Conservation (phyloP, 1,140 invertebrate genomes). For the Caenorhabditis inopinata region DNA sequence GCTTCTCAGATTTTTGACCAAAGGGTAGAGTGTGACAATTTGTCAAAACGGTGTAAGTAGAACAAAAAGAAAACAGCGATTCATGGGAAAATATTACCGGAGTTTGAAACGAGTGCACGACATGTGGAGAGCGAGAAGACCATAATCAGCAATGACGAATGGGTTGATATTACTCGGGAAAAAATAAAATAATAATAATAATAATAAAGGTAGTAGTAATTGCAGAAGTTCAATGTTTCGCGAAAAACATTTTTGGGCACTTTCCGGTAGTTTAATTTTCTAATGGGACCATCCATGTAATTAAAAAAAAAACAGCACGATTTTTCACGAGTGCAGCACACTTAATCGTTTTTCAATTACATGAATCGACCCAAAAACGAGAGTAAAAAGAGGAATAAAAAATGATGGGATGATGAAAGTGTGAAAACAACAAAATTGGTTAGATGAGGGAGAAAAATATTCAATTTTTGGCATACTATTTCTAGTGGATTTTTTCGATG, state of each 20-base stretch:
- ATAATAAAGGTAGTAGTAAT: background rate
- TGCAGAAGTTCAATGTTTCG: background rate
- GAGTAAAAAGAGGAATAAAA: background rate
- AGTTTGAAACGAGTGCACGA: constrained; percentile 4
- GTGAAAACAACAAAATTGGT: constrained; percentile 10
- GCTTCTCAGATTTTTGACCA: too few relatives aligned
- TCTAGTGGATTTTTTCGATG: background rate
- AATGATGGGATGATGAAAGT: background rate
- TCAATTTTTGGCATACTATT: background rate
- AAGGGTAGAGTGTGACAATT: too few relatives aligned
- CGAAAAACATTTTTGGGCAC: background rate
- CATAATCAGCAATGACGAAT: constrained; percentile 15
- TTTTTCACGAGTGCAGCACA: too few relatives aligned
- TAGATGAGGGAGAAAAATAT: background rate
- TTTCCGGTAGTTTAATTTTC: background rate
- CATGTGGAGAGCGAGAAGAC: background rate
- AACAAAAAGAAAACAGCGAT: background rate
- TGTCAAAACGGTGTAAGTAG: background rate
- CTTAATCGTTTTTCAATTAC: too few relatives aligned
- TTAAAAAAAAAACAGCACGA: too few relatives aligned
- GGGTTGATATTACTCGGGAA: constrained; percentile 1
- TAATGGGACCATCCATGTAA: too few relatives aligned
- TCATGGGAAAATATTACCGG: constrained; percentile 5
- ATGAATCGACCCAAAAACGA: too few relatives aligned
- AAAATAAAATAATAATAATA: background rate